A percentile compares a stretch with the other conserved stretches of the same genome.
phyloP scores from a whole-genome alignment of 2,888 invertebrate genomes.

The Sabellastarte sp. region DNA sequence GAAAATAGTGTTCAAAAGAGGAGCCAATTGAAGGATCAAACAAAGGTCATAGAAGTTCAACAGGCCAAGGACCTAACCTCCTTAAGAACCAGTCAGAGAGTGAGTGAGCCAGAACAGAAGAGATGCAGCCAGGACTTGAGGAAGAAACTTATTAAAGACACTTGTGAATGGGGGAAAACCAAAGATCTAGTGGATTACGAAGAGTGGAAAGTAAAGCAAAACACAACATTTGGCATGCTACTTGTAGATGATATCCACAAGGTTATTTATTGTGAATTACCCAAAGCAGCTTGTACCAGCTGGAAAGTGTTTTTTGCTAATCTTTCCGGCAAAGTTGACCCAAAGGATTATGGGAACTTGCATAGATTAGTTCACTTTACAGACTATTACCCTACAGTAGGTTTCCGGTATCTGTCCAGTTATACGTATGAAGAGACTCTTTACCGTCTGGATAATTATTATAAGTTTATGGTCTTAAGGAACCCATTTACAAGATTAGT shows the following conservation, averaged over 20 bases:
- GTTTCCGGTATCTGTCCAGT: background rate
- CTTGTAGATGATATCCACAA: background rate
- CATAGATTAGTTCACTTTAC: background rate
- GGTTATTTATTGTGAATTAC: background rate
- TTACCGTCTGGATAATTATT: background rate
- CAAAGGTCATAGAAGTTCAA: too few relatives aligned
- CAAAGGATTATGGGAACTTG: background rate
- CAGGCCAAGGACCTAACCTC: too few relatives aligned
- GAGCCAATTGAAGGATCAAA: too few relatives aligned
- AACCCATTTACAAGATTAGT: background rate
- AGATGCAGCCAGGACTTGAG: background rate
- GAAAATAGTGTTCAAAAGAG: too few relatives aligned
- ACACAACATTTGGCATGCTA: background rate
- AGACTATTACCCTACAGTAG: background rate
- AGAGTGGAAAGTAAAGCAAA: background rate
- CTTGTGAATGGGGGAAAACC: background rate
- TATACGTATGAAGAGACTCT: background rate
- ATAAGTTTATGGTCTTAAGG: background rate
- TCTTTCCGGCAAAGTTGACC: background rate
- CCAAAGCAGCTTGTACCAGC: conserved; percentile 3
- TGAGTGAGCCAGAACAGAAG: background rate
- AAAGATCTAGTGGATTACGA: too few relatives aligned
- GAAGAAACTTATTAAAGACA: background rate
- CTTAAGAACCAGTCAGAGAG: too few relatives aligned
- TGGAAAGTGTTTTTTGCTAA: conserved; percentile 3